These are phyloP conservation scores for Tyto alba DNA, from an alignment of 2,113 vertebrate species.

Conservation along the genomic window DNA sequence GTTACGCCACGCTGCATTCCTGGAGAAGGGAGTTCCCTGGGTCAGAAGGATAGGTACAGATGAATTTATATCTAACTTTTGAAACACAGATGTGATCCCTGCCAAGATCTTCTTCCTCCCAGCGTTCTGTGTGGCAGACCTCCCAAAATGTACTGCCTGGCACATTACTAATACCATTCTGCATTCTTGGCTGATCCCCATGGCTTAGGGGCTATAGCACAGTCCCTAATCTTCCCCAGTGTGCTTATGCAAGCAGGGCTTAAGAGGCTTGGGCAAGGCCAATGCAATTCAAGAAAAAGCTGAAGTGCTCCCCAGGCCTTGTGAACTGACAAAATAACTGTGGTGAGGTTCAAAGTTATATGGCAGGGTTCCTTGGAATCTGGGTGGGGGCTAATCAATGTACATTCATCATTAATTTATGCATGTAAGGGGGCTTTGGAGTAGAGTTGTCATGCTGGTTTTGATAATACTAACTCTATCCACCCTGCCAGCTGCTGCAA, in stretches of 20 bases:
- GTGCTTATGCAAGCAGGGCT: neutral
- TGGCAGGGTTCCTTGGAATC: neutral
- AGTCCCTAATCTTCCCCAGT: neutral
- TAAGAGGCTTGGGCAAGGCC: neutral
- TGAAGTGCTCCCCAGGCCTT: neutral
- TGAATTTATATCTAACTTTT: neutral
- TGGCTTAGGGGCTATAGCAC: neutral
- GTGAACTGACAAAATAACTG: neutral
- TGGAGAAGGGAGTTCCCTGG: neutral
- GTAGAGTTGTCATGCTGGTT: slow-evolving; percentile 7
- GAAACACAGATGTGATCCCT: neutral
- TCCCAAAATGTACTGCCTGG: neutral
- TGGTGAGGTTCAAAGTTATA: neutral
- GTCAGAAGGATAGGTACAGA: neutral
- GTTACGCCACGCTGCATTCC: neutral
- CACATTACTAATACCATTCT: neutral
- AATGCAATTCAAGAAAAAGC: neutral
- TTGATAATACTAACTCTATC: slow-evolving; percentile 19
- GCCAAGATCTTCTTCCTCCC: neutral
- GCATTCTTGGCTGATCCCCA: neutral
- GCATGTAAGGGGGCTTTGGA: slow-evolving; percentile 13
- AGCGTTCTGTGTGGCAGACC: neutral
- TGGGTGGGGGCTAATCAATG: slow-evolving; percentile 46
- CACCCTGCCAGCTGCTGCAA: slow-evolving; percentile 39
- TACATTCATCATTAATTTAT: slow-evolving; percentile 60